Base-by-base conservation (phyloP, 2,113 vertebrate genomes). In the Channa argus region DNA sequence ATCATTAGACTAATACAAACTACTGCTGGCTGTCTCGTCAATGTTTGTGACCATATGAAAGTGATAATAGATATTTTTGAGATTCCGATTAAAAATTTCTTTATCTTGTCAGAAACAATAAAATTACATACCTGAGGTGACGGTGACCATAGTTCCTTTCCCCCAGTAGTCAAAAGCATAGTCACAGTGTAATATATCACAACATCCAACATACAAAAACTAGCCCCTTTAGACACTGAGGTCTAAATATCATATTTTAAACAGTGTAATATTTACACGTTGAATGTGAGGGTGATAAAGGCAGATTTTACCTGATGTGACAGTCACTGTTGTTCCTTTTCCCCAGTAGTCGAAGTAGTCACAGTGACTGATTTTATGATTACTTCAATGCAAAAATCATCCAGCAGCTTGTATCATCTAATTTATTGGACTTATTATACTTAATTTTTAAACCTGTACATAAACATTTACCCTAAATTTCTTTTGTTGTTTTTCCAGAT, bases 91-190 rank as follows among this genome's bases (percentile, higher is more conserved):
- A 39, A 3, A 3, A 53, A 63, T 59, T 38, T 47, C 0, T 13
- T 39, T 41, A 0, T 46, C 10, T 5, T 38, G 49, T 80, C 11
- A 47, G 39, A 76, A 56, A 50, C 2, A 14, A 82, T 15, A 10
- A n/a, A 4, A 47, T 63, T 4, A 74, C 88, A 83, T 90, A 94
- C 92, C 92, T 78, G 90, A 85, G 33, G 89, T 85, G 66, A 94
- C 82, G 0, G 90, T 93, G 63, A 41, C 39, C 39, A 41, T 41
- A 7, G 39, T 41, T 4, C 39, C 39, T 41, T 41, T 41, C 6
- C 39, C 39, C 39, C 39, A 41, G 39, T 5, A 5, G 39, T 41
- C 39, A 41, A 41, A 41, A 41, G 39, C 39, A 41, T 41, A 41
- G 39, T 41, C 39, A 41, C 89, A 88, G 75, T 87, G 12, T 45